Evolutionary conservation across 1,140 invertebrate species (phyloP), one percentile per base, ranked within the genome.

Genomic region (Copidosoma floridanum): DNA sequence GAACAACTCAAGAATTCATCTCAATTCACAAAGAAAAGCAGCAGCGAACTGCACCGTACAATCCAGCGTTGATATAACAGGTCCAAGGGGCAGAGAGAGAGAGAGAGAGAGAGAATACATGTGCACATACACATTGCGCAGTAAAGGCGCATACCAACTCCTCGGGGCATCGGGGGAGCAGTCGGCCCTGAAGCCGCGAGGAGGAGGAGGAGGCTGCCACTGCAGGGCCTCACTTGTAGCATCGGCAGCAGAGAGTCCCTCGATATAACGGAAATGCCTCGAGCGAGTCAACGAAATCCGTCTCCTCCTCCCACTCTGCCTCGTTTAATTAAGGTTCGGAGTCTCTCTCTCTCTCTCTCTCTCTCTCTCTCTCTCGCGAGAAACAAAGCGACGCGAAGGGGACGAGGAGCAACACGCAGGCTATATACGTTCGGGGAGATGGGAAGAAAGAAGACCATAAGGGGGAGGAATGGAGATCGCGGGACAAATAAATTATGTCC

Each of bases 221-320:
- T 40, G 26, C 4, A 54, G 52, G 20, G 32, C 1, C 44, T 16
- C 23, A 24, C 20, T 20, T n/a, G n/a, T n/a, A 26, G 20, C 32
- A 18, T 32, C 14, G 21, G 35, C 37, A 7, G 43, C 41, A 18
- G n/a, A 18, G 14, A 40, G 59, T 62, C 55, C 61, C 55, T 57
- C 48, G 61, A 64, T 57, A 64, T 64, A 64, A 64, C 63, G 63
- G 63, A 64, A 64, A 59, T 63, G 61, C 56, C 60, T 59, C 44
- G 56, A 60, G 32, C 48, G 38, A 55, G 47, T 60, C 63, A 43
- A 61, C 60, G 29, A 57, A 57, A 51, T 62, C 53, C 27, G 20
- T 57, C 47, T 57, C 40, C 46, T 37, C 37, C 18, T 16, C 32
- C 48, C 16, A 27, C 29, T 14, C 23, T 40, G 18, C 8, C 24